phyloP scores from a whole-genome alignment of 2,113 vertebrate species.

The Laterallus jamaicensis region DNA sequence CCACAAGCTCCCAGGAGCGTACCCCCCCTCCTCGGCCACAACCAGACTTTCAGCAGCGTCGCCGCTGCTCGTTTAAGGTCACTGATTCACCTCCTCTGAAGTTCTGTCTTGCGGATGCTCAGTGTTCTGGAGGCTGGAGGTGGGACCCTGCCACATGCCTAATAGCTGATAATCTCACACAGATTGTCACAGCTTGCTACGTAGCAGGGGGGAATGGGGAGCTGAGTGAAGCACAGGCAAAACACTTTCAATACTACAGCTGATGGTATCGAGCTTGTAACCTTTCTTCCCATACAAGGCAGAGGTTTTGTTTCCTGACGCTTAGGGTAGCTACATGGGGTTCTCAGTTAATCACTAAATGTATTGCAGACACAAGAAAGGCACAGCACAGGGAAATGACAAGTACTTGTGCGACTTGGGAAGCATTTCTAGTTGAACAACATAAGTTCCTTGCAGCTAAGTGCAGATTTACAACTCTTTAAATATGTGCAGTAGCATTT shows the following conservation, averaged over 20 bases:
- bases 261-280: neutral
- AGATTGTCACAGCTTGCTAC: neutral
- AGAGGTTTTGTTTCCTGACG: neutral
- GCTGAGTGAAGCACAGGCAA: neutral
- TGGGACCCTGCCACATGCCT: neutral
- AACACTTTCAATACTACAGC: neutral
- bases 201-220: fast-evolving
- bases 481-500: neutral
- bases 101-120: neutral
- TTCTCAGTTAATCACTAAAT: neutral
- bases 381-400: neutral
- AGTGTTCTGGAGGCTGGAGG: no score
- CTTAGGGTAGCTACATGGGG: neutral
- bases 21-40: neutral
- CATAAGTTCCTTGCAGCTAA: neutral
- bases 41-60: neutral
- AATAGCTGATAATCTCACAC: neutral
- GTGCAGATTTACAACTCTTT: neutral
- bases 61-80: neutral
- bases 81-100: neutral
- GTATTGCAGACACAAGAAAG: neutral
- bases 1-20: neutral
- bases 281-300: neutral
- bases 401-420: neutral
- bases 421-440: neutral